Evolutionary conservation across 2,888 invertebrate species (phyloP).

Genomic region (Diarsia dahlii): DNA sequence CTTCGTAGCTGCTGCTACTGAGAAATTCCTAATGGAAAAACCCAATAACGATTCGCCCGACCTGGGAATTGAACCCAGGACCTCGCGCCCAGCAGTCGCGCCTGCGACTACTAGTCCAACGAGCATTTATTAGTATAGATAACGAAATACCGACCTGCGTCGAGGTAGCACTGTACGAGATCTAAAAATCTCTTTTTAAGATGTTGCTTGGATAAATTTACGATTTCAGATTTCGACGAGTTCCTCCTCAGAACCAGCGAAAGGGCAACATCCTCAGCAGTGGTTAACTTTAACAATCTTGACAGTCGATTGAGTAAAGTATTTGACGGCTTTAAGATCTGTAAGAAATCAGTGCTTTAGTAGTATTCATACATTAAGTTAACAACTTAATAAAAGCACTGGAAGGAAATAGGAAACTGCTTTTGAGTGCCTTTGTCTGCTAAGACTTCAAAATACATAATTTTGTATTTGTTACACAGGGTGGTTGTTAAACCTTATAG

Average conservation of each 20-base stretch:
- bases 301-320: conserved; percentile 96
- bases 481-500: conserved; percentile 37
- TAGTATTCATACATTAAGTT: conserved; percentile 33
- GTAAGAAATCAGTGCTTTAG: conserved; percentile 74
- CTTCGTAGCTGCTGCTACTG: not conserved
- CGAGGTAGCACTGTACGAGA: conserved; percentile 96
- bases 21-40: not conserved
- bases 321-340: conserved; percentile 95
- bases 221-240: conserved; percentile 94
- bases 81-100: not conserved
- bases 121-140: conserved; percentile 9
- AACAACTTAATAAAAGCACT: conserved; percentile 49
- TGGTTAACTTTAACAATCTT: conserved; percentile 95
- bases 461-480: conserved; percentile 39
- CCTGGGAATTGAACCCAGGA: not conserved
- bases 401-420: conserved; percentile 43
- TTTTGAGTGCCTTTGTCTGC: conserved; percentile 42
- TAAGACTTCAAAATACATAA: conserved; percentile 22
- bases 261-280: conserved; percentile 97
- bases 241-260: conserved; percentile 95
- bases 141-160: conserved; percentile 91
- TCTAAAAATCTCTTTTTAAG: conserved; percentile 95
- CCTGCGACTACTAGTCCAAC: not conserved
- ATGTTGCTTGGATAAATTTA: conserved; percentile 94
- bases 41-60: not conserved